A percentile compares a stretch with the other conserved stretches of the same genome.
Evolutionary conservation across 2,113 vertebrate genomes (phyloP).

Genomic region (Tupaia tana): DNA sequence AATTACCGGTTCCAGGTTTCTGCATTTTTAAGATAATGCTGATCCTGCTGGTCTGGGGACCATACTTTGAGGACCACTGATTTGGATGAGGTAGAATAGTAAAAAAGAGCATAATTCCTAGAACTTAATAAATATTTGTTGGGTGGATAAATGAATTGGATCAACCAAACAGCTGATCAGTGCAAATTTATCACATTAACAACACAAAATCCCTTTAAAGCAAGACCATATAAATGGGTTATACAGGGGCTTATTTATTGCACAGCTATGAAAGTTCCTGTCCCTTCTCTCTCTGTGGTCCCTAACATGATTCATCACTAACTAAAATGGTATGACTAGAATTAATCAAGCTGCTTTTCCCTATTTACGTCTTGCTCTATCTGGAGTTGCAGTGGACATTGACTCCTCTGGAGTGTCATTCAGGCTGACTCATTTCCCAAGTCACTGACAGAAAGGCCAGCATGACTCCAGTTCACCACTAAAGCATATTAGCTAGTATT

Average conservation of each 20-base stretch:
- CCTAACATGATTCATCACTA: background rate
- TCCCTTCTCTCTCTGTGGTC: background rate
- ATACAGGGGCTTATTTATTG: background rate
- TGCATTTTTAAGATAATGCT: background rate
- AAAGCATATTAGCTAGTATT: background rate
- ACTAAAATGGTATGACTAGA: background rate
- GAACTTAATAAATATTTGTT: background rate
- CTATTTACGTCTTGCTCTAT: conserved; percentile 42
- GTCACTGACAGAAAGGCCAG: conserved; percentile 70
- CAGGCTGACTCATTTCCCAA: conserved; percentile 70
- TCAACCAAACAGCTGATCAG: background rate
- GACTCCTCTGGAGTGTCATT: conserved; percentile 39
- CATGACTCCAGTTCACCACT: background rate
- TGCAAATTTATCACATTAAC: background rate
- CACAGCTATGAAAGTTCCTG: background rate
- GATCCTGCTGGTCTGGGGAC: background rate
- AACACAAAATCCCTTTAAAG: background rate
- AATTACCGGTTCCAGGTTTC: background rate
- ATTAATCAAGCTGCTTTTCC: background rate
- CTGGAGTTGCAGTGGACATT: conserved; percentile 56
- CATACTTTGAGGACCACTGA: background rate
- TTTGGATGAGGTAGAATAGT: background rate
- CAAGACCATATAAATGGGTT: background rate
- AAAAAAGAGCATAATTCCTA: background rate
- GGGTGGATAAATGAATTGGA: background rate